Evolutionary conservation across 2,113 vertebrate genomes (phyloP).

Genomic region (Hydropotes inermis): DNA sequence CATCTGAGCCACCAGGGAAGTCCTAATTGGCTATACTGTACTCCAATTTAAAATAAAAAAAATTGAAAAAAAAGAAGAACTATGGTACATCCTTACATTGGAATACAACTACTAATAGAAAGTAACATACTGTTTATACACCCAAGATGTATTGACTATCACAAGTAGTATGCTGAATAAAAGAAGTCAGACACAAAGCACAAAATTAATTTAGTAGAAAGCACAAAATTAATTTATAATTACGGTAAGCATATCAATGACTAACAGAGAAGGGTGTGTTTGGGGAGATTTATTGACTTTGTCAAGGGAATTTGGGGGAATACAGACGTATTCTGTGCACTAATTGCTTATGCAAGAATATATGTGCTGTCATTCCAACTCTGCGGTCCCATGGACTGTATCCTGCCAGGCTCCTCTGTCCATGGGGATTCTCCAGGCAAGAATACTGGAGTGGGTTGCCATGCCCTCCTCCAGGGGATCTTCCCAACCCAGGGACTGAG

Average conservation of each 20-base stretch:
- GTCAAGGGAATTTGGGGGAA: neutral
- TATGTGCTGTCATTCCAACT: neutral
- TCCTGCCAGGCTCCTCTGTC: neutral
- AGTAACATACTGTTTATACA: neutral
- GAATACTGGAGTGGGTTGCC: neutral
- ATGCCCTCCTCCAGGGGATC: neutral
- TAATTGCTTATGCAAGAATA: neutral
- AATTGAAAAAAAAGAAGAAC: neutral
- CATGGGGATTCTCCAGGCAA: neutral
- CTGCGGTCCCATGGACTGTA: neutral
- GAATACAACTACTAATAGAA: neutral
- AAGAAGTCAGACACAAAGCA: neutral
- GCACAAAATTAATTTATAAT: neutral
- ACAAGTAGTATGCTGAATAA: neutral
- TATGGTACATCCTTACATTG: neutral
- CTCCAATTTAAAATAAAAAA: neutral
- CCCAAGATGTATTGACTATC: neutral
- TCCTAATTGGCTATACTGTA: neutral
- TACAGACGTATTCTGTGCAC: neutral
- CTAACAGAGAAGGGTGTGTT: neutral
- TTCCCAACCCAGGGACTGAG: neutral
- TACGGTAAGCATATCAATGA: neutral
- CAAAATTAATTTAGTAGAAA: neutral
- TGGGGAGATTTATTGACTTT: neutral
- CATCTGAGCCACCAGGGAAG: too few species aligned